These are phyloP conservation scores for Drosophila willistoni DNA, from an alignment of 1,140 invertebrate species.

Conservation along the genomic window DNA sequence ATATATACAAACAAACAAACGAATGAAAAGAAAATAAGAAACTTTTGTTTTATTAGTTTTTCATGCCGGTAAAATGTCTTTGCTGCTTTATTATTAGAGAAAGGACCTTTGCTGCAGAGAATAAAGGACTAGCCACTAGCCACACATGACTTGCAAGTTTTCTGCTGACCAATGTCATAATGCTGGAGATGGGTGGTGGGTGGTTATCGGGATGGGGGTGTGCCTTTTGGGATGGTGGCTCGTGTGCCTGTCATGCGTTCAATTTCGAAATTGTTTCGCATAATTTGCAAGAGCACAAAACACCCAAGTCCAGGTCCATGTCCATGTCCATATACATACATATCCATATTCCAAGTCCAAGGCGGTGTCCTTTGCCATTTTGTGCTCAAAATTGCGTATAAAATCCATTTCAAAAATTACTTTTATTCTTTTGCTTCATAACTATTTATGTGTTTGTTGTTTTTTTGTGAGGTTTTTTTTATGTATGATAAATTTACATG, in stretches of 20 bases:
- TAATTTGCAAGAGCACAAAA: constrained; percentile 75
- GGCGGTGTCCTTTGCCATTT: constrained; percentile 56
- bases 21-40: constrained; percentile 49
- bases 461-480: constrained; percentile 51
- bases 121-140: constrained; percentile 41
- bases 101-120: not conserved
- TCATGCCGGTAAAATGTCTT: constrained; percentile 56
- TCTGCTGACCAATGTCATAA: constrained; percentile 80
- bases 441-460: constrained; percentile 33
- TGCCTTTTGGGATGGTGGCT: constrained; percentile 12
- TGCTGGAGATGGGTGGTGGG: constrained; percentile 17
- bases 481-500: constrained; percentile 83
- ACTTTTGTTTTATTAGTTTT: constrained; percentile 82
- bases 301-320: constrained; percentile 22
- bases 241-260: constrained; percentile 71
- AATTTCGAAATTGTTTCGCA: constrained; percentile 83
- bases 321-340: constrained; percentile 22
- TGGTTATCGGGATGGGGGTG: not conserved
- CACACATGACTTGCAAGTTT: constrained; percentile 79
- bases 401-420: constrained; percentile 82
- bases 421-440: constrained; percentile 44
- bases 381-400: constrained; percentile 80
- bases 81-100: constrained; percentile 72
- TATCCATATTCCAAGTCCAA: constrained; percentile 12
- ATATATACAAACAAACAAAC: constrained; percentile 68